Percentiles rank a stretch among this genome's conserved stretches.
Evolutionary conservation across 2,797 vertebrate species (phyloP).

Genomic region (Enteromius radiatus): DNA sequence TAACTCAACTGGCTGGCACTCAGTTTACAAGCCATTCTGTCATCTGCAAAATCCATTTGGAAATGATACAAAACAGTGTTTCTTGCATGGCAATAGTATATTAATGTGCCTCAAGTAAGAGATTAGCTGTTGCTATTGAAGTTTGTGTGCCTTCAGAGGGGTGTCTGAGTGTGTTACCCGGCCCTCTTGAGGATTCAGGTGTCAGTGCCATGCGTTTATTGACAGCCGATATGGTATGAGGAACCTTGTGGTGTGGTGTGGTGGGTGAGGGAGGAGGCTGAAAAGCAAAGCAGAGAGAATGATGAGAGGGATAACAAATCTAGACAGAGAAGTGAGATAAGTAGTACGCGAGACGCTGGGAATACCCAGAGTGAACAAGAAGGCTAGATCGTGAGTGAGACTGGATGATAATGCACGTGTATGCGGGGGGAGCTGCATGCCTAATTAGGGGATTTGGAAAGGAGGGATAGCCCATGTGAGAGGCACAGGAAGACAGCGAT

Average conservation of each 20-base stretch:
- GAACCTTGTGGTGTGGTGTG: conserved; percentile 48
- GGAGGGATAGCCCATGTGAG: conserved; percentile 14
- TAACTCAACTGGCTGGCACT: conserved; percentile 8
- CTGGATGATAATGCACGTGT: conserved; percentile 45
- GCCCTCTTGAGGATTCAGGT: conserved; percentile 59
- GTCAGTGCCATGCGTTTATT: conserved; percentile 63
- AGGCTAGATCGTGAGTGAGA: conserved; percentile 15
- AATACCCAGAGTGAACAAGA: conserved; percentile 35
- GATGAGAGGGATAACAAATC: conserved; percentile 41
- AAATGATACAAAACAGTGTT: neutral
- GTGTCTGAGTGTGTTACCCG: neutral
- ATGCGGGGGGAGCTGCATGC: conserved; percentile 25
- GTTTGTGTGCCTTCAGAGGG: conserved; percentile 46
- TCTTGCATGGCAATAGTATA: too few species aligned
- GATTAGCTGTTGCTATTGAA: conserved; percentile 27
- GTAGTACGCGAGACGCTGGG: conserved; percentile 30
- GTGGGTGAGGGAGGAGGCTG: conserved; percentile 4
- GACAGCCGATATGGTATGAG: conserved; percentile 71
- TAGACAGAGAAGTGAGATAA: conserved; percentile 32
- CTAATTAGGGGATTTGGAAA: conserved; percentile 31
- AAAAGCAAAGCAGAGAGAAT: conserved; percentile 31
- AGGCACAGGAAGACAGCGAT: conserved; percentile 29
- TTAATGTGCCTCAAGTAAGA: neutral
- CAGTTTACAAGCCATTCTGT: neutral
- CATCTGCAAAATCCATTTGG: conserved; percentile 14